These are phyloP conservation scores for Triplophysa bombifrons DNA, from an alignment of 2,797 vertebrate species.

Conservation along the genomic window DNA sequence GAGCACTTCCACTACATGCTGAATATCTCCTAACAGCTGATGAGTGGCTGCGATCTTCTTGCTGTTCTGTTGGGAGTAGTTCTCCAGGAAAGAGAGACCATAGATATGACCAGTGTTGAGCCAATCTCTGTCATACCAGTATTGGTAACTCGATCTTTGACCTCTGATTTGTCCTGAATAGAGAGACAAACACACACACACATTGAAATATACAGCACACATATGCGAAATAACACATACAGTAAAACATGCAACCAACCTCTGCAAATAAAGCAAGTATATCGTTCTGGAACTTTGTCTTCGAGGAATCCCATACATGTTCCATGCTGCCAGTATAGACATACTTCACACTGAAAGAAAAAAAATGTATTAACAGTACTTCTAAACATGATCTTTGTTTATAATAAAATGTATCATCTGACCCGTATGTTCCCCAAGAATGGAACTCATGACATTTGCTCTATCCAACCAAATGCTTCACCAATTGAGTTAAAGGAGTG, in stretches of 20 bases:
- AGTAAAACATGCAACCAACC: constrained; percentile 63
- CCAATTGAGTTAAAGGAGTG: background rate
- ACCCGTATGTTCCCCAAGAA: too few relatives aligned
- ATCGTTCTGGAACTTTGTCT: constrained; percentile 93
- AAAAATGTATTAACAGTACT: background rate
- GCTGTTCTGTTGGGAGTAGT: constrained; percentile 95
- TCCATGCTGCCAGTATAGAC: constrained; percentile 97
- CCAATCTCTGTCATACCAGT: constrained; percentile 97
- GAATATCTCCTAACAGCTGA: constrained; percentile 93
- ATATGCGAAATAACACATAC: background rate
- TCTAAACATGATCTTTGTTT: background rate
- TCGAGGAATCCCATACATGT: constrained; percentile 97
- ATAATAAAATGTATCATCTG: too few relatives aligned
- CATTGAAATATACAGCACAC: background rate
- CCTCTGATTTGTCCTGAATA: constrained; percentile 69
- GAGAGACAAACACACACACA: constrained; percentile 42
- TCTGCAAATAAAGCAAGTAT: constrained; percentile 93
- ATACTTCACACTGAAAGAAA: constrained; percentile 89
- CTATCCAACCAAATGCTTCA: background rate
- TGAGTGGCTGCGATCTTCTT: constrained; percentile 96
- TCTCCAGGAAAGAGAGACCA: constrained; percentile 92
- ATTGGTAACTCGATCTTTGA: constrained; percentile 91
- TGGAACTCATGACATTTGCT: background rate
- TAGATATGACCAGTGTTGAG: constrained; percentile 92
- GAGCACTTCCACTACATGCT: constrained; percentile 90